Conservation (phyloP, 2,888 invertebrate genomes). For the Cryptocephalus moraei region DNA sequence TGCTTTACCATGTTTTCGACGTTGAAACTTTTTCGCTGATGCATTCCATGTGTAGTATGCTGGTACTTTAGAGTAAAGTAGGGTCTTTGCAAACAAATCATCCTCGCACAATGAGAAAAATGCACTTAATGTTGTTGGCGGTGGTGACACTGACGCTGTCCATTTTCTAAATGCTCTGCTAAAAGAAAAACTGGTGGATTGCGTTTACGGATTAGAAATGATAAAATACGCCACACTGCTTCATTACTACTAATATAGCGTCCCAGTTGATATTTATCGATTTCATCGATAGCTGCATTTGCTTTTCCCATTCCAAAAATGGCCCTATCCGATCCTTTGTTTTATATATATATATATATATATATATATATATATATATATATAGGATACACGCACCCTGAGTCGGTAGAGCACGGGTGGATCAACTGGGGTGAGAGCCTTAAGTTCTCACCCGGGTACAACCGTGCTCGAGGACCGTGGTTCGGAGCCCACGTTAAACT, state of each 20-base stretch:
- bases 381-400: too few species aligned
- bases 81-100: slow-evolving; percentile 13
- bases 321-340: slow-evolving; percentile 29
- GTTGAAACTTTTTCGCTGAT: neutral
- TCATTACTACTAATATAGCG: slow-evolving; percentile 23
- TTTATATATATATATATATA: slow-evolving; percentile 20
- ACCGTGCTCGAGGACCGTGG: too few species aligned
- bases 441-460: too few species aligned
- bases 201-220: slow-evolving; percentile 20
- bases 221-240: slow-evolving; percentile 19
- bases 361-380: too few species aligned
- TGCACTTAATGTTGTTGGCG: neutral
- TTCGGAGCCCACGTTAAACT: too few species aligned
- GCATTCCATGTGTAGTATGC: slow-evolving; percentile 14
- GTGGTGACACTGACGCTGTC: slow-evolving; percentile 10
- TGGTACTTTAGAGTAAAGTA: slow-evolving; percentile 12
- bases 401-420: too few species aligned
- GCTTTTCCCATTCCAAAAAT: slow-evolving; percentile 8
- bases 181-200: slow-evolving; percentile 20
- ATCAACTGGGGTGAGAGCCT: too few species aligned
- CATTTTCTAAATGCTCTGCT: slow-evolving; percentile 10
- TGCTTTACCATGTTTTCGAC: neutral
- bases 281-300: neutral
- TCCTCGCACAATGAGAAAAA: slow-evolving; percentile 1
- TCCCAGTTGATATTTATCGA: slow-evolving; percentile 1